Percentiles rank a stretch among this genome's conserved stretches.
Evolutionary conservation across 2,888 invertebrate species (phyloP).

Genomic region (Lochmaea crataegi): DNA sequence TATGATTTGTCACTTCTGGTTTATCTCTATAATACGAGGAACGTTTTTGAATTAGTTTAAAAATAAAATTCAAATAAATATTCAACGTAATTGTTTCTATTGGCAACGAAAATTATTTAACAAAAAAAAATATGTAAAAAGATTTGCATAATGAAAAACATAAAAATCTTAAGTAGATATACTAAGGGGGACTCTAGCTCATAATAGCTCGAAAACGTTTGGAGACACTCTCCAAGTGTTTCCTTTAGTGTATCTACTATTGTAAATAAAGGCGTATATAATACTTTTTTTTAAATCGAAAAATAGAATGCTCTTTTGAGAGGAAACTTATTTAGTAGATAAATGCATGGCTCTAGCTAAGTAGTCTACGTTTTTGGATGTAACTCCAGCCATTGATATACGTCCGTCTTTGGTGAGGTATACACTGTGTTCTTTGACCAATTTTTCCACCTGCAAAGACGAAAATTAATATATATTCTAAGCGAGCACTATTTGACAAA

Average conservation of each 20-base stretch:
- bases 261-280: slow-evolving; percentile 9
- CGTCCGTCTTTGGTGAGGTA: slow-evolving; percentile 98
- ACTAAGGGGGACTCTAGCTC: too few species aligned
- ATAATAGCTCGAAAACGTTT: too few species aligned
- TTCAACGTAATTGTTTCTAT: neutral
- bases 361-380: slow-evolving; percentile 94
- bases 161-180: neutral
- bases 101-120: neutral
- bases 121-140: neutral
- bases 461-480: slow-evolving; percentile 30
- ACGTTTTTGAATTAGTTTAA: neutral
- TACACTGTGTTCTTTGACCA: slow-evolving; percentile 91
- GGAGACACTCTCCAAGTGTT: too few species aligned
- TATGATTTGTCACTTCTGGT: too few species aligned
- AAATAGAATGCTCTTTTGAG: neutral
- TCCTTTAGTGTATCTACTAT: neutral
- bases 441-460: slow-evolving; percentile 78
- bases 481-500: neutral
- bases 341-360: slow-evolving; percentile 93
- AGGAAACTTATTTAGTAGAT: slow-evolving; percentile 78
- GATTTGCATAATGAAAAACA: neutral
- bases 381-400: slow-evolving; percentile 97
- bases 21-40: too few species aligned
- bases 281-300: neutral
- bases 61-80: neutral